A percentile compares a stretch with the other conserved stretches of the same genome.
Conservation (phyloP, 2,797 vertebrate genomes). For the Carapus acus region DNA sequence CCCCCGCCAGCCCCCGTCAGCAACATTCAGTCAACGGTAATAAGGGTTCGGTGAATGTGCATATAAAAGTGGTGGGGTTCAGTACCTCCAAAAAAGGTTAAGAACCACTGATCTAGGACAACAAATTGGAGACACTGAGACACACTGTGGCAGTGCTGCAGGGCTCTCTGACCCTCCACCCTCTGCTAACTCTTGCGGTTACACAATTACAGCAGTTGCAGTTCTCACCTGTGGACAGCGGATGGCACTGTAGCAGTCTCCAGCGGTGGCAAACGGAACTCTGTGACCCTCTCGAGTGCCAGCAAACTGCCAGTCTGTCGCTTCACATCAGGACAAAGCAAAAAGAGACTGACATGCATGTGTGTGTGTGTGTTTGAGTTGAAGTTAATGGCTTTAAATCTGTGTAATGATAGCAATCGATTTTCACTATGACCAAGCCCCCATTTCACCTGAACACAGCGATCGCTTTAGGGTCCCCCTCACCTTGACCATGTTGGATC, state of each 20-base stretch:
- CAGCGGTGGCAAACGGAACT: slow-evolving; percentile 90
- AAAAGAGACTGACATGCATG: slow-evolving; percentile 1
- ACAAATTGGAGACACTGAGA: too few relatives aligned
- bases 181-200: too few relatives aligned
- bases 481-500: slow-evolving; percentile 38
- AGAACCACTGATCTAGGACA: too few relatives aligned
- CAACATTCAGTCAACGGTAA: too few relatives aligned
- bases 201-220: slow-evolving; percentile 4
- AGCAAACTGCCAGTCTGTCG: slow-evolving; percentile 90
- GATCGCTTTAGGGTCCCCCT: slow-evolving; percentile 41
- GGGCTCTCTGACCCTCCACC: too few relatives aligned
- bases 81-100: too few relatives aligned
- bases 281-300: slow-evolving; percentile 82
- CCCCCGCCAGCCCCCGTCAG: too few relatives aligned
- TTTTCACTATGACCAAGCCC: slow-evolving; percentile 21
- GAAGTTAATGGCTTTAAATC: not conserved
- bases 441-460: slow-evolving; percentile 34
- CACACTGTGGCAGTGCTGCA: too few relatives aligned
- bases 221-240: slow-evolving; percentile 87
- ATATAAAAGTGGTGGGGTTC: too few relatives aligned
- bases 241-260: slow-evolving; percentile 93
- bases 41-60: too few relatives aligned
- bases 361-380: not conserved
- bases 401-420: slow-evolving; percentile 28
- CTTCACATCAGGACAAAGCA: slow-evolving; percentile 59